Percentiles rank a stretch among this genome's conserved stretches.
Evolutionary conservation across 1,140 invertebrate genomes (phyloP).

Genomic region (Amphibalanus amphitrite): DNA sequence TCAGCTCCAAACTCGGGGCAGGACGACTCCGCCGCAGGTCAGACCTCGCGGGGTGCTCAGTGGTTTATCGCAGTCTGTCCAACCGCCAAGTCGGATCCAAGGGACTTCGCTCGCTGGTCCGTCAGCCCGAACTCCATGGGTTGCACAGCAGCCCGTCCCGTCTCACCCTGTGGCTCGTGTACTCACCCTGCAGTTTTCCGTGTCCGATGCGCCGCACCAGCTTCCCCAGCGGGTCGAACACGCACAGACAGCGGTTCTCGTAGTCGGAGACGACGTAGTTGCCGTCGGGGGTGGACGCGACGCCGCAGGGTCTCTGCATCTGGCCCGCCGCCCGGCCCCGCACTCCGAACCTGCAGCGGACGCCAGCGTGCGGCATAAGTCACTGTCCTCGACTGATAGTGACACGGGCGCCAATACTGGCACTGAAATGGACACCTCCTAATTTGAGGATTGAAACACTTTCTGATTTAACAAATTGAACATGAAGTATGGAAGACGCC

Average conservation of each 20-base stretch:
- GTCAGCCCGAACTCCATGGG: no score
- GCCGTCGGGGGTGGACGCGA: constrained; percentile 32
- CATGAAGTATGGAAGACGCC: no score
- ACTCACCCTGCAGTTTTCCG: constrained; percentile 33
- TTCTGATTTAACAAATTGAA: no score
- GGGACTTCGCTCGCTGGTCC: no score
- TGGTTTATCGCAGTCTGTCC: no score
- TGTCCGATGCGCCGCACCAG: constrained; percentile 35
- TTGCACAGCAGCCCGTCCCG: no score
- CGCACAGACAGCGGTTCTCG: constrained; percentile 39
- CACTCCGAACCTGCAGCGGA: constrained; percentile 26
- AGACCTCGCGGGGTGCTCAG: no score
- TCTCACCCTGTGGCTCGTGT: no score
- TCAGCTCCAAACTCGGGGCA: no score
- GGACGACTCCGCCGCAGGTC: no score
- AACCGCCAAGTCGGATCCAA: no score
- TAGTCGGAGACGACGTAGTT: constrained; percentile 40
- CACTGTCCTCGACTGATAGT: neutral
- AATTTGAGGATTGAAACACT: constrained; percentile 21
- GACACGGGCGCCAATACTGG: constrained; percentile 14
- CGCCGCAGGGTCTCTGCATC: constrained; percentile 37
- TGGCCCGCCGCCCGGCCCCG: constrained; percentile 34
- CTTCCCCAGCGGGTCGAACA: constrained; percentile 36
- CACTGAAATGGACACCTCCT: constrained; percentile 23
- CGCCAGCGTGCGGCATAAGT: neutral